Evolutionary conservation across 23 tunicate species (phyloP), one percentile per base, ranked within the genome.

Genomic region (Oikopleura vanhoeffeni): DNA sequence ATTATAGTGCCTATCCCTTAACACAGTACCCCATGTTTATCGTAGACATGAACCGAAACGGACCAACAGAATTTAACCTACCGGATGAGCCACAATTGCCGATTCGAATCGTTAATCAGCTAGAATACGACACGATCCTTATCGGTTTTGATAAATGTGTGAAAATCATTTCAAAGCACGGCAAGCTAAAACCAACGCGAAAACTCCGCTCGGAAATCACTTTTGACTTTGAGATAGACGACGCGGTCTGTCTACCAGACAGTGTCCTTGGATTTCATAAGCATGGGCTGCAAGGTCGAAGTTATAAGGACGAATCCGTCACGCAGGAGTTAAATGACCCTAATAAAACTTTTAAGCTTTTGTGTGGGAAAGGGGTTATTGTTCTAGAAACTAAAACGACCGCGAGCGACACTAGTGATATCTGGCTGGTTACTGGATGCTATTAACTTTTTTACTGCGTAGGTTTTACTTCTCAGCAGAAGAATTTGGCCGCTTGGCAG

Each of bases 271-370:
- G 92, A 27, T 95, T 95, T 76, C 99, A 95, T 67, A 95, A 95
- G 83, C 99, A 95, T 84, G 99, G 99, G 28, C 88, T 95, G 96
- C 99, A 95, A 76, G 99, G 99, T 2, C 83, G 91, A 67, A 88
- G 96, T 76, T 95, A 90, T 85, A 64, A 92, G 28, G 91, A 89
- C 83, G 89, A 95, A 58, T 95, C 91, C n/a, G 90, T 95, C 83
- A 95, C 99, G 1, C 99, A 95, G 83, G 99, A 95, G 83, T 88
- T 95, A 27, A 90, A 95, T 57, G 99, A 95, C 67, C 77, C 88
- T 40, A 95, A 91, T 76, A 49, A 95, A 38, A 90, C 86, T 40
- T 95, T 95, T 86, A 83, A 95, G 34, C 84, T 95, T 1, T 90
- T 95, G 40, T 88, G 99, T 76, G 89, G 91, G 57, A 18, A 71